Evolutionary conservation across 1,140 invertebrate genomes (phyloP).

Genomic region (Saxidomus purpurata): DNA sequence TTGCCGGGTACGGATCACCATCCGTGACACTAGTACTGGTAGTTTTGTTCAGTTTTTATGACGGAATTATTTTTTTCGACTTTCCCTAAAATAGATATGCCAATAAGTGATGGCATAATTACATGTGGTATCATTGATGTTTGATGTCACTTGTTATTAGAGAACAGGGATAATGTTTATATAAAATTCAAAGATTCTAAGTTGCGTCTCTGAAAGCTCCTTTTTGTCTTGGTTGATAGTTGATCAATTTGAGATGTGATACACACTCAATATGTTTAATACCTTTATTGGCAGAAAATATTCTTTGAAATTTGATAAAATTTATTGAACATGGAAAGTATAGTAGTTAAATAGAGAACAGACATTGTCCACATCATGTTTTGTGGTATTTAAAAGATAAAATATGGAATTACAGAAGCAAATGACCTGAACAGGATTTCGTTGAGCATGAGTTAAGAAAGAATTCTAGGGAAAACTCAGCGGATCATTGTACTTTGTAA

Average conservation of each 20-base stretch:
- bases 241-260: not conserved
- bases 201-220: not conserved
- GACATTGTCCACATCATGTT: not conserved
- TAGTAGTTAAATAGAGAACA: not conserved
- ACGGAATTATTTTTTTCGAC: constrained; percentile 3
- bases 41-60: not conserved
- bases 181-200: constrained; percentile 13
- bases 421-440: not conserved
- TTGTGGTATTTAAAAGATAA: not conserved
- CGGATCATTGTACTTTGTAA: not conserved
- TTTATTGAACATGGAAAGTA: constrained; percentile 6
- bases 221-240: not conserved
- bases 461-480: not conserved
- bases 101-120: constrained; percentile 30
- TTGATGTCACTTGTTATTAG: constrained; percentile 21
- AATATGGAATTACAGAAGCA: not conserved
- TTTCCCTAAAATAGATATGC: constrained; percentile 17
- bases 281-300: not conserved
- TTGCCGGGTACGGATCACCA: not conserved
- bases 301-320: constrained; percentile 5
- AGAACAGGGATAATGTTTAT: constrained; percentile 3
- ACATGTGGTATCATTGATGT: not conserved
- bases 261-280: not conserved
- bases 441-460: not conserved
- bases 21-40: constrained; percentile 23